Base-by-base conservation (phyloP, 2,888 invertebrate species). In the Bugulina stolonifera region DNA sequence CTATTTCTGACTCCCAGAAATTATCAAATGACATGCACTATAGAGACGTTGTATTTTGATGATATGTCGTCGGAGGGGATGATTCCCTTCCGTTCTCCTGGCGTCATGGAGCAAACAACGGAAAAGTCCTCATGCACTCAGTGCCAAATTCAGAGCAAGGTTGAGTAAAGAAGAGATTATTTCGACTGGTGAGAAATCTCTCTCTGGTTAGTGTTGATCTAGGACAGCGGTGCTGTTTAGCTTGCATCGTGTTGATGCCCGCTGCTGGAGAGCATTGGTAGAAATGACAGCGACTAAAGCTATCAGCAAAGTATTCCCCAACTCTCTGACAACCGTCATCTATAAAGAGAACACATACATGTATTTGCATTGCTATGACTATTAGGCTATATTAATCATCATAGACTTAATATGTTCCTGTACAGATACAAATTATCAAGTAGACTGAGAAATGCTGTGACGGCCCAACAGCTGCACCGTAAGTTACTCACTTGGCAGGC, bases 51-150 rank as follows among this genome's bases (percentile, higher is more conserved):
- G 52, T 14, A 52, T 52, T 10, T 52, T 10, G 10, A 14, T 52
- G 52, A 52, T 52, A 14, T 10, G 10, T 14, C 22, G 52, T 10
- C 10, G 22, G 10, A 52, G 52, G 52, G 22, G 52, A 52, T 10
- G 10, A 22, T 14, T 52, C 52, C 52, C 52, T 22, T n/a, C n/a
- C 25, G 5, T 25, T 5, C 64, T 32, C n/a, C 64, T 64, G 64
- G 64, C 64, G 64, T 64, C 64, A 64, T 64, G 64, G 64, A 34
- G 64, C 64, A 64, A 64, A 64, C 34, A 64, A 5, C 32, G 64
- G 64, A 64, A 64, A 64, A 10, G 64, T 22, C 27, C 64, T 27
- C 64, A 64, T 27, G 64, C 64, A 64, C 32, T 64, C 64, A 14
- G 32, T 27, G 32, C 64, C 64, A 34, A 64, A 64, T n/a, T 32